Conservation (phyloP, 2,888 invertebrate genomes). For the Julus scanicus region DNA sequence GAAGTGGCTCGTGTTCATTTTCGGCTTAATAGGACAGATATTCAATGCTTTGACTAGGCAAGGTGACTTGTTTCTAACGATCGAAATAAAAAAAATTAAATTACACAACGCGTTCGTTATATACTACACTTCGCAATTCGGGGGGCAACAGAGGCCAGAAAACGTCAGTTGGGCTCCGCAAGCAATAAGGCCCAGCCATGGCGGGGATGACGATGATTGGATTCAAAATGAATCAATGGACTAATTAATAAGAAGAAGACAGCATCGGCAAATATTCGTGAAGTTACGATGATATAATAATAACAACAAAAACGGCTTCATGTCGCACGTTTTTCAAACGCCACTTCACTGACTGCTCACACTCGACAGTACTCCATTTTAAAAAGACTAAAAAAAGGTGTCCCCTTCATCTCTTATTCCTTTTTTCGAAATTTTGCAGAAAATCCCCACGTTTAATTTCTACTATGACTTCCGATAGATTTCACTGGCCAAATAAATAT, state of each 20-base stretch:
- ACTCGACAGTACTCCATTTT: not conserved
- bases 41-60: constrained; percentile 29
- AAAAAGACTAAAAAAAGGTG: not conserved
- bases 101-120: not conserved
- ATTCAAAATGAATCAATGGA: not conserved
- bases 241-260: not conserved
- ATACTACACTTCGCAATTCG: constrained; percentile 8
- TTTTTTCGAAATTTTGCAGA: no score
- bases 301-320: not conserved
- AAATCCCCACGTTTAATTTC: not conserved
- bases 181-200: constrained; percentile 31
- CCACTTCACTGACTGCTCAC: not conserved
- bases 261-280: not conserved
- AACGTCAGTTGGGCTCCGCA: not conserved
- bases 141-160: not conserved
- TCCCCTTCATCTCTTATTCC: no score
- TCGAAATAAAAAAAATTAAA: not conserved
- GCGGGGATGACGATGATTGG: constrained; percentile 15
- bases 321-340: no score
- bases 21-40: not conserved
- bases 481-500: not conserved
- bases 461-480: not conserved
- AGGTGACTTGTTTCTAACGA: constrained; percentile 18
- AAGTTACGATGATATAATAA: not conserved
- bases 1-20: constrained; percentile 11